Evolutionary conservation across 1,140 invertebrate species (phyloP).

Genomic region (Drosophila simulans): DNA sequence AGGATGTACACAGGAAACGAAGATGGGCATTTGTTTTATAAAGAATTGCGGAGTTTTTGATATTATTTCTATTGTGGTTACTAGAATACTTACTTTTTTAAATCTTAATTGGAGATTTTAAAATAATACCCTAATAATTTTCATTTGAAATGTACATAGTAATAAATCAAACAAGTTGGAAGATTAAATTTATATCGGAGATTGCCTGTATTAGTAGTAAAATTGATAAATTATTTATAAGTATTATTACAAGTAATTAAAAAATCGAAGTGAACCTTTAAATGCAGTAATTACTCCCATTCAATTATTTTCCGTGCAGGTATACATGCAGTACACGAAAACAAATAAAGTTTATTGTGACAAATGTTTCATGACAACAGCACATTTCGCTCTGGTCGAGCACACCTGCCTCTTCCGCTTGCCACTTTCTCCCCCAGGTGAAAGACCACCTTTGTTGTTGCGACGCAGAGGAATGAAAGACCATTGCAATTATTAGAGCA

Average conservation of each 20-base stretch:
- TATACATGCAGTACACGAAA: conserved; percentile 57
- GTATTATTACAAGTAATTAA: too few species aligned
- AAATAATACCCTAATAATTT: too few species aligned
- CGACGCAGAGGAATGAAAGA: conserved; percentile 59
- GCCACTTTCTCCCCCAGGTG: conserved; percentile 31
- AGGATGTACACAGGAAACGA: conserved; percentile 11
- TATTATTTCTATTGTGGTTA: too few species aligned
- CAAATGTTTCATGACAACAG: conserved; percentile 81
- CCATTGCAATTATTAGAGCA: conserved; percentile 77
- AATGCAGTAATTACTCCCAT: neutral
- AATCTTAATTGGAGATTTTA: too few species aligned
- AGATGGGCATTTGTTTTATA: neutral
- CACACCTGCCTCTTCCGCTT: conserved; percentile 21
- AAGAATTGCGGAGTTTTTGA: neutral
- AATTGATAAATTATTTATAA: too few species aligned
- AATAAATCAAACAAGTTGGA: too few species aligned
- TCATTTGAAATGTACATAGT: too few species aligned
- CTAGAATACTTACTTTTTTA: too few species aligned
- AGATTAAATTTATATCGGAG: too few species aligned
- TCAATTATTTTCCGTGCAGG: conserved; percentile 6
- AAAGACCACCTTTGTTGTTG: conserved; percentile 8
- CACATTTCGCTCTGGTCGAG: conserved; percentile 57
- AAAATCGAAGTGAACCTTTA: neutral
- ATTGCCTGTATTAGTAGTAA: too few species aligned
- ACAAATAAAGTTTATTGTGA: conserved; percentile 83